Evolutionary conservation across 2,113 vertebrate species (phyloP).

Genomic region (Pundamilia nyererei): DNA sequence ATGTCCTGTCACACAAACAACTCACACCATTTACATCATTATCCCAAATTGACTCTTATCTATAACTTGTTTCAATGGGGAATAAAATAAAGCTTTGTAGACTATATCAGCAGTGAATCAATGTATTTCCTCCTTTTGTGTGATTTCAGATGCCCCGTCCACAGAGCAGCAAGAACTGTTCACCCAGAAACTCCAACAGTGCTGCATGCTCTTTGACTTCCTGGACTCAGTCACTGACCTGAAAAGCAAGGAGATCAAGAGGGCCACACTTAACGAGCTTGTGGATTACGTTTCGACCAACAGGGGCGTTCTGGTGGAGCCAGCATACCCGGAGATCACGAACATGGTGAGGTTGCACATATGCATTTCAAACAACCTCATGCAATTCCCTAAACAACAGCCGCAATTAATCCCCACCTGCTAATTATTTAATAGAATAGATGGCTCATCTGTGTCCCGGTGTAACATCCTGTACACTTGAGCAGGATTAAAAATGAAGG

Average conservation of each 20-base stretch:
- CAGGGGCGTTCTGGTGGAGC: constrained; percentile 91
- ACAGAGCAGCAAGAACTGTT: constrained; percentile 94
- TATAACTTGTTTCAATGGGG: background rate
- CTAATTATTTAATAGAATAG: background rate
- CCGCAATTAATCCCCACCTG: background rate
- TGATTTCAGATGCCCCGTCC: constrained; percentile 83
- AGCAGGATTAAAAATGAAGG: constrained; percentile 12
- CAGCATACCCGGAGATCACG: constrained; percentile 91
- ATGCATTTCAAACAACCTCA: background rate
- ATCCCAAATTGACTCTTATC: background rate
- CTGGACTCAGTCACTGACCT: constrained; percentile 92
- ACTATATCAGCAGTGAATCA: background rate
- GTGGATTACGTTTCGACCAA: constrained; percentile 97
- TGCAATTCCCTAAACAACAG: background rate
- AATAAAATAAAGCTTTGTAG: background rate
- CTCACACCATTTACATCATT: background rate
- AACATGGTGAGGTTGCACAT: constrained; percentile 83
- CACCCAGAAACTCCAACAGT: constrained; percentile 94
- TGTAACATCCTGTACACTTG: background rate
- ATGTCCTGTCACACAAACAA: background rate
- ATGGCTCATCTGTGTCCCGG: background rate
- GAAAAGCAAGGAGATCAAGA: constrained; percentile 98
- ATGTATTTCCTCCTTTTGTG: background rate
- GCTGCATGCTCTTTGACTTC: constrained; percentile 95
- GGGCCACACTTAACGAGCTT: constrained; percentile 92